Percentiles rank a stretch among this genome's conserved stretches.
These are phyloP conservation scores for Carterocephalus palaemon DNA, from an alignment of 2,888 invertebrate genomes.

Conservation along the genomic window DNA sequence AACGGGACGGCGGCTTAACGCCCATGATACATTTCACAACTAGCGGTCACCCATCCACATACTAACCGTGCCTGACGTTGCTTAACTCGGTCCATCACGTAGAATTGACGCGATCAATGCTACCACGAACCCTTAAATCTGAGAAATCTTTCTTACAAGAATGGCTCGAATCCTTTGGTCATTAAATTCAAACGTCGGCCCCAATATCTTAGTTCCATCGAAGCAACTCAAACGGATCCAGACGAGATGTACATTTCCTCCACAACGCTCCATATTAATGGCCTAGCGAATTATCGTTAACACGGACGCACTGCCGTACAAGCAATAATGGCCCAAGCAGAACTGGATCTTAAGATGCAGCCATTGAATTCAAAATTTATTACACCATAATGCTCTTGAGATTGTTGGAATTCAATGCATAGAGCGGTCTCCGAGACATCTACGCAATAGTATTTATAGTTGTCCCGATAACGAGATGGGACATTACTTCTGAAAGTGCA, in stretches of 20 bases:
- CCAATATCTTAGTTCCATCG: constrained; percentile 4
- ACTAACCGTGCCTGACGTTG: no score
- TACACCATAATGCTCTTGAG: constrained; percentile 11
- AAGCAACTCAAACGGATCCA: constrained; percentile 32
- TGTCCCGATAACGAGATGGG: constrained; percentile 21
- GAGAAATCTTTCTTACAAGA: no score
- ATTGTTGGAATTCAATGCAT: constrained; percentile 13
- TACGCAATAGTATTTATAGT: constrained; percentile 23
- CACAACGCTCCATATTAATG: constrained; percentile 41
- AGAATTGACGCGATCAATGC: no score
- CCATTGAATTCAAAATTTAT: constrained; percentile 14
- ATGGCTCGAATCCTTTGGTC: no score
- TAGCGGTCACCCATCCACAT: no score
- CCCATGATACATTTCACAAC: no score
- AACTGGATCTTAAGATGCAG: constrained; percentile 15
- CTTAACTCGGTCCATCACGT: no score
- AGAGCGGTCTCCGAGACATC: constrained; percentile 19
- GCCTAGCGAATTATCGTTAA: constrained; percentile 43
- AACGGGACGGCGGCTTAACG: no score
- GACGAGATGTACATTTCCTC: constrained; percentile 38
- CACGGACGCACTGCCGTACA: constrained; percentile 4
- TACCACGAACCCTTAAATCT: no score
- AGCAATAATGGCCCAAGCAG: constrained; percentile 1
- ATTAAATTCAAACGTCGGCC: constrained; percentile 10
- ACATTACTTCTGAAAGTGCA: constrained; percentile 15